phyloP scores from a whole-genome alignment of 2,888 invertebrate species.

The Cephus spinipes region DNA sequence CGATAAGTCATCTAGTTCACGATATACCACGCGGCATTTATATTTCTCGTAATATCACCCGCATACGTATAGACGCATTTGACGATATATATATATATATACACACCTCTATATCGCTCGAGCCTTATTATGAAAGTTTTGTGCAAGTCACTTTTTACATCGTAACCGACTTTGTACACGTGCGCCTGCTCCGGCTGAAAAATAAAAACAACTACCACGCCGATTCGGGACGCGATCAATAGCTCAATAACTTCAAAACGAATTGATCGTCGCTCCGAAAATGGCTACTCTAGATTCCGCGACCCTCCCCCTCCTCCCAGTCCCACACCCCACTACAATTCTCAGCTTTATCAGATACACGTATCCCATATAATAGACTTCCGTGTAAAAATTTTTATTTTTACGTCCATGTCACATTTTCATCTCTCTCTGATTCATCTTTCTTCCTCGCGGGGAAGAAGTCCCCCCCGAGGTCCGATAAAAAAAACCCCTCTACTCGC shows the following conservation, averaged over 20 bases:
- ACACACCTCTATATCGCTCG: neutral
- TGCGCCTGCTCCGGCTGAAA: neutral
- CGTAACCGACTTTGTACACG: neutral
- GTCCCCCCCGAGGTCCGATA: slow-evolving; percentile 33
- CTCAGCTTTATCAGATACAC: neutral
- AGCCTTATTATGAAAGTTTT: neutral
- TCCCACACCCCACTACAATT: neutral
- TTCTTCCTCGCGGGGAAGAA: slow-evolving; percentile 15
- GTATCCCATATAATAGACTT: neutral
- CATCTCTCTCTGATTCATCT: neutral
- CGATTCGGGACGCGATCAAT: neutral
- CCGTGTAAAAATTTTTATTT: neutral
- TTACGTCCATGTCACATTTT: neutral
- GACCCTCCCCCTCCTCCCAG: neutral
- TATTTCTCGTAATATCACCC: neutral
- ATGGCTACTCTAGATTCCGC: neutral
- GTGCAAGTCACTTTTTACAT: neutral
- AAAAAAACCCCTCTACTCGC: neutral
- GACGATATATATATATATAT: neutral
- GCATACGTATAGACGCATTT: neutral
- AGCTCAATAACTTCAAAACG: neutral
- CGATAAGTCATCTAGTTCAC: neutral
- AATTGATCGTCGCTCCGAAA: neutral
- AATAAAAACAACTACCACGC: neutral
- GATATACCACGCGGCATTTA: no score